Evolutionary conservation across 2,888 invertebrate genomes (phyloP), one percentile per base, ranked within the genome.

Genomic region (Heliconius cydno): DNA sequence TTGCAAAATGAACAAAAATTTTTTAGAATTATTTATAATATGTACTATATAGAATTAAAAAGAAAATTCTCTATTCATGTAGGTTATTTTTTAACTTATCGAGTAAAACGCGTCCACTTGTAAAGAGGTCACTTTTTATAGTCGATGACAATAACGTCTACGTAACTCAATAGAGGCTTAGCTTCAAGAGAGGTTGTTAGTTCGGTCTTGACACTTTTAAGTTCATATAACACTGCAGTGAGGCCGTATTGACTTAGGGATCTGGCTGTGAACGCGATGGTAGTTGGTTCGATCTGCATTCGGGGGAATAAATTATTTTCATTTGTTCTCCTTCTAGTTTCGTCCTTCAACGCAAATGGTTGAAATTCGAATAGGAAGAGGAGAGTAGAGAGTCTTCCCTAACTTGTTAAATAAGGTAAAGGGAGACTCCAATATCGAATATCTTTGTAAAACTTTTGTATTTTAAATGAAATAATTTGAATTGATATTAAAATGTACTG

Each of bases 111-210:
- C 72, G 72, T 57, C 72, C 73, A 57, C 57, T 34, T 60, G 30
- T 57, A 34, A 73, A 60, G 57, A 13, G 57, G 34, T 73, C 34
- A 73, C 57, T 60, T 73, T 60, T 57, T 73, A 60, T 73, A 73
- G 73, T 57, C 57, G 34, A 57, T 73, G 57, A 73, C 73, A 73
- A 60, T 60, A n/a, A 73, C n/a, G 34, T 73, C 57, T n/a, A n/a
- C 22, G 25, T 57, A 72, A 13, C 30, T 30, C 46, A n/a, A 52
- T 57, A 34, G 30, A 34, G n/a, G 30, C 30, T 72, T 57, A n/a
- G n/a, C n/a, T 60, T 73, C 73, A 73, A 73, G 73, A 5, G 73
- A 73, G 57, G 57, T 57, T 73, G 41, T 34, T 34, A 73, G 57
- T 70, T 70, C 15, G 25, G 13, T 41, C 68, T 70, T 70, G 68